Conservation (phyloP, 2,888 invertebrate genomes). For the Drosophila monieri region DNA sequence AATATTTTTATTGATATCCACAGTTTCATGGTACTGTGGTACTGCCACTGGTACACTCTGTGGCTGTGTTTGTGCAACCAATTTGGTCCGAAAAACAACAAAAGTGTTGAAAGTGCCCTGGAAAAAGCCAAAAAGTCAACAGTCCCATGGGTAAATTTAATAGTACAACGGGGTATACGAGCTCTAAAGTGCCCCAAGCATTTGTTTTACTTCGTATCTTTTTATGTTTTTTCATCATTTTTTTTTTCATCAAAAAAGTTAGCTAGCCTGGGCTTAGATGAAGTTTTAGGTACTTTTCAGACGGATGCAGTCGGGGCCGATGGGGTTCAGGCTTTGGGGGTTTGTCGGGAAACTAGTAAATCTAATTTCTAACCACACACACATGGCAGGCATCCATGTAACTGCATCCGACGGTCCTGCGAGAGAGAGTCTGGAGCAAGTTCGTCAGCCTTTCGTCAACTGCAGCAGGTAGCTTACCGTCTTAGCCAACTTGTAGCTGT, state of each 20-base stretch:
- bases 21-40: conserved; percentile 32
- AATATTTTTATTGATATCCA: conserved; percentile 64
- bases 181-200: conserved; percentile 52
- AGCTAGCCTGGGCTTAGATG: conserved; percentile 44
- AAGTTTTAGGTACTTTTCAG: conserved; percentile 62
- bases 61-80: conserved; percentile 37
- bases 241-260: conserved; percentile 49
- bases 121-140: conserved; percentile 54
- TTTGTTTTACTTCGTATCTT: conserved; percentile 65
- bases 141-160: conserved; percentile 64
- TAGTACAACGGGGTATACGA: conserved; percentile 57
- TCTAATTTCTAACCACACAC: conserved; percentile 74
- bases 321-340: conserved; percentile 39
- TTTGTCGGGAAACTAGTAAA: conserved; percentile 64
- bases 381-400: conserved; percentile 53
- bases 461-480: conserved; percentile 61
- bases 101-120: conserved; percentile 54
- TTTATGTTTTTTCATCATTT: conserved; percentile 7
- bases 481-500: conserved; percentile 65
- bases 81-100: conserved; percentile 53
- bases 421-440: conserved; percentile 32
- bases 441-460: conserved; percentile 67
- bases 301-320: not conserved
- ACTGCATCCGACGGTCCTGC: conserved; percentile 50
- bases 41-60: conserved; percentile 15